phyloP scores from a whole-genome alignment of 1,140 invertebrate species.

The Nixonia krombeini region DNA sequence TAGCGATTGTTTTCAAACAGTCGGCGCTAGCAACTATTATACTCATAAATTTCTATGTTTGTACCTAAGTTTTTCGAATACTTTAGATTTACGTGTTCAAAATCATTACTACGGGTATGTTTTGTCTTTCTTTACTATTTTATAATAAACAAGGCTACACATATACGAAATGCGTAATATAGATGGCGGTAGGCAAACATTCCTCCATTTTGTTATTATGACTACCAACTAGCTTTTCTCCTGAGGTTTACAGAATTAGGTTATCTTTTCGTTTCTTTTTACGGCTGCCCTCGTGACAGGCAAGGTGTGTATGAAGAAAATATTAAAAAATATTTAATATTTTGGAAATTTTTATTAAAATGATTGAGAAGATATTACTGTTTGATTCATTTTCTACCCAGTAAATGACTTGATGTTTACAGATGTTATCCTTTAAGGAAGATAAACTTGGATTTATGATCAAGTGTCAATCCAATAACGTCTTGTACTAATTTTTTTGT shows the following conservation, averaged over 20 bases:
- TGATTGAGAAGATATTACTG: background rate
- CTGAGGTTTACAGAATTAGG: no score
- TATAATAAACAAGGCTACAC: no score
- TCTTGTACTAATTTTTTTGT: background rate
- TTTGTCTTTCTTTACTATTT: no score
- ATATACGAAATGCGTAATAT: no score
- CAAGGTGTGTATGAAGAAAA: background rate
- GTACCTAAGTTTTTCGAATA: no score
- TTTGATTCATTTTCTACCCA: background rate
- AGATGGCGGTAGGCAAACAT: constrained; percentile 18
- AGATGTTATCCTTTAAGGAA: background rate
- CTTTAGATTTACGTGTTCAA: no score
- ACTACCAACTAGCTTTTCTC: no score
- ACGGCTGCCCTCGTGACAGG: background rate
- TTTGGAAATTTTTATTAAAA: background rate
- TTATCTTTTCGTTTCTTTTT: background rate
- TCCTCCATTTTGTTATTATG: background rate
- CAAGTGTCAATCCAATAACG: background rate
- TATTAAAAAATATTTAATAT: background rate
- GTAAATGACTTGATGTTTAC: background rate
- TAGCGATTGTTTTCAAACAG: no score
- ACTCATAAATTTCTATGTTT: no score
- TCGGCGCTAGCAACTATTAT: no score
- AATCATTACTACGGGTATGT: no score
- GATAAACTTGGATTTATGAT: background rate